Base-by-base conservation (phyloP, 2,797 vertebrate species). In the Syncerus caffer region DNA sequence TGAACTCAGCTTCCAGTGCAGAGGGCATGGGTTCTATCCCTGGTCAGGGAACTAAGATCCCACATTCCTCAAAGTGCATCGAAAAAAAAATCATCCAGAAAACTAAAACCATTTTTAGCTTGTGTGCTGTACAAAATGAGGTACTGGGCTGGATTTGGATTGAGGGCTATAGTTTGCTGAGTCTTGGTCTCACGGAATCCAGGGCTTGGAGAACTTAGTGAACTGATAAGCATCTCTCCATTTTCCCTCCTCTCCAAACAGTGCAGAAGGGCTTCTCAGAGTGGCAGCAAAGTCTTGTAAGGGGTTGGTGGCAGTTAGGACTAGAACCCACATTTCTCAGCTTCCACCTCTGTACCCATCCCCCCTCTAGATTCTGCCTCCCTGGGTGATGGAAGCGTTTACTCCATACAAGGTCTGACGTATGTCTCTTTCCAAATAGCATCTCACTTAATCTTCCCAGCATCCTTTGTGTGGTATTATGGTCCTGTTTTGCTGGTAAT, bases 371-470 rank as follows among this genome's bases (percentile, higher is more conserved):
- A 42, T 12, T 21, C 11, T 57, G 19, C 78, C 42, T 64, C 34
- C 50, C 42, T 19, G 50, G 55, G 10, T 17, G 16, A 85, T 86
- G 60, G 62, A 76, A 51, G 50, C 0, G 0, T 45, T 92, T 74
- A 7, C 23, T 64, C 13, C 34, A 31, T 13, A 27, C 76, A 64
- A 45, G 67, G 58, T n/a, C 67, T 93, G 82, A 57, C 7, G 19
- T 38, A 21, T n/a, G 29, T 88, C n/a, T 82, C 78, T 79, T 84
- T 42, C n/a, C 55, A 85, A n/a, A 38, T 4, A 93, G 84, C 53
- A 6, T 3, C 38, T 88, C 14, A 45, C 3, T 45, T 31, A 45
- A 34, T 60, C 76, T 71, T 71, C 19, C 76, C 19, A 9, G 45
- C 10, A 79, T 31, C 45, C 62, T 78, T 67, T 83, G n/a, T 51